Percentiles rank a stretch among this genome's conserved stretches.
Evolutionary conservation across 2,797 vertebrate genomes (phyloP).

Genomic region (Gambusia yucatana): DNA sequence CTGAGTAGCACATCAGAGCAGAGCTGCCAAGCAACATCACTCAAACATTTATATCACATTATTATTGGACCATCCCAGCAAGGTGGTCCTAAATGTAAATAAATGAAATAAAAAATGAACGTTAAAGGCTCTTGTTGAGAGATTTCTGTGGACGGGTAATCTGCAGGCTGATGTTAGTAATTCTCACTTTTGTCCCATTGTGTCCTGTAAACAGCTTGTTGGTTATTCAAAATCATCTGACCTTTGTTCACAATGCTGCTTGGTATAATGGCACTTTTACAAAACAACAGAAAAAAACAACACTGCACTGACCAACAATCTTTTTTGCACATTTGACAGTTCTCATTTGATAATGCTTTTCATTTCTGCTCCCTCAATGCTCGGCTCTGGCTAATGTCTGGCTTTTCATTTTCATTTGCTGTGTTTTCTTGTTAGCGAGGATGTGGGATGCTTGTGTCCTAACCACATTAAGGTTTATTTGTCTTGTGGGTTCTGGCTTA

Average conservation of each 20-base stretch:
- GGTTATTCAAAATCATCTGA: conserved; percentile 50
- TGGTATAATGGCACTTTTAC: not conserved
- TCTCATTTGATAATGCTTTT: conserved; percentile 69
- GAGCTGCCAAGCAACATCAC: conserved; percentile 51
- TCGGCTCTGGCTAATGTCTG: conserved; percentile 57
- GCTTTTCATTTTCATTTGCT: conserved; percentile 62
- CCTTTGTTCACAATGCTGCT: conserved; percentile 41
- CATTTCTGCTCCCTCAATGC: conserved; percentile 62
- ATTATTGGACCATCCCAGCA: conserved; percentile 37
- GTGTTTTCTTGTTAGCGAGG: conserved; percentile 31
- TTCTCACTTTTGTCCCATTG: conserved; percentile 40
- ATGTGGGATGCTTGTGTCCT: conserved; percentile 48
- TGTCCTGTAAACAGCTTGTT: conserved; percentile 12
- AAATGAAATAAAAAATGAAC: conserved; percentile 46
- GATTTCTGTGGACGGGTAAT: conserved; percentile 51
- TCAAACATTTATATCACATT: conserved; percentile 61
- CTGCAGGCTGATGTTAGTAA: conserved; percentile 46
- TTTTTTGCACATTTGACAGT: conserved; percentile 56
- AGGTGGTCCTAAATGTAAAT: conserved; percentile 38
- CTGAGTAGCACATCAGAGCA: conserved; percentile 41
- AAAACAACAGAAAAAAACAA: conserved; percentile 37
- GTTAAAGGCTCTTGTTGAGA: conserved; percentile 35
- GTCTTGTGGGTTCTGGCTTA: conserved; percentile 70
- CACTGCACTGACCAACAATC: conserved; percentile 58
- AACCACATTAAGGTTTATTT: conserved; percentile 66